Conservation (phyloP, 2,113 vertebrate genomes). For the Potamarius usumacintae region DNA sequence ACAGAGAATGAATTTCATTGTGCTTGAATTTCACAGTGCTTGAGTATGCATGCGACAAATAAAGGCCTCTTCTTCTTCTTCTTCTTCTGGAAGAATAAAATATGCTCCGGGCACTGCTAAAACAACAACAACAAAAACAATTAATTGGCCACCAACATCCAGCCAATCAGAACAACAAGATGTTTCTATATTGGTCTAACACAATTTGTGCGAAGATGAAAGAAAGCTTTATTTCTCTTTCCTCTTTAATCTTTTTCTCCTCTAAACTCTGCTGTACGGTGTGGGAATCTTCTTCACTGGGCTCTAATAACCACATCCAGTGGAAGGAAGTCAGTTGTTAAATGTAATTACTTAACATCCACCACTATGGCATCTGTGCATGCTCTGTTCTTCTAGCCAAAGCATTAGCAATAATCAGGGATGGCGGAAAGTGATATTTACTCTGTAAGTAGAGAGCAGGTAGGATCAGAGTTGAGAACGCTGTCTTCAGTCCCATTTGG, state of each 20-base stretch:
- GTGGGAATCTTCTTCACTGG: conserved; percentile 4
- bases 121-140: too few species aligned
- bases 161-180: neutral
- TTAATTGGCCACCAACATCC: neutral
- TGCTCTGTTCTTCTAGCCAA: conserved; percentile 16
- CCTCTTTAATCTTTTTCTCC: neutral
- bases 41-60: too few species aligned
- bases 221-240: neutral
- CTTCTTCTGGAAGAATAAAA: neutral
- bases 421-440: conserved; percentile 32
- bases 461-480: conserved; percentile 5
- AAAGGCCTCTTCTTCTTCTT: too few species aligned
- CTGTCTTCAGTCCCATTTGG: conserved; percentile 4
- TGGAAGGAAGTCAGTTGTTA: conserved; percentile 40
- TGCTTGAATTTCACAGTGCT: too few species aligned
- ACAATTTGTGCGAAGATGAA: neutral
- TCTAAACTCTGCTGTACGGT: neutral
- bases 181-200: neutral
- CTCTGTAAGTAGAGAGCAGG: conserved; percentile 8
- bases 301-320: neutral
- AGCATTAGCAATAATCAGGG: conserved; percentile 7
- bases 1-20: too few species aligned
- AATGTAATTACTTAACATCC: conserved; percentile 42
- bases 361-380: conserved; percentile 25
- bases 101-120: neutral